Evolutionary conservation across 1,140 invertebrate species (phyloP).

Genomic region (Tachypleus tridentatus): DNA sequence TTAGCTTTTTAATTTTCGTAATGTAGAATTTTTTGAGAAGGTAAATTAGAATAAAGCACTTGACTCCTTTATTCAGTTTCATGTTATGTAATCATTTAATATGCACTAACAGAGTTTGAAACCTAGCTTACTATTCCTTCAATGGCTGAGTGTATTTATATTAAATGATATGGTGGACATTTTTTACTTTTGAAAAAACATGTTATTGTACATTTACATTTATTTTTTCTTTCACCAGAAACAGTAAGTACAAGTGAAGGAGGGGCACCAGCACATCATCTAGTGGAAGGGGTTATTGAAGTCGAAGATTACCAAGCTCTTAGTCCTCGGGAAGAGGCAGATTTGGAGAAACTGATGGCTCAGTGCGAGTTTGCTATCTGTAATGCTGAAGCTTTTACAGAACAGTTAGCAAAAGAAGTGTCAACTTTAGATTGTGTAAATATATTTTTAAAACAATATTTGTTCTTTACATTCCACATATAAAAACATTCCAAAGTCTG

Average conservation of each 20-base stretch:
- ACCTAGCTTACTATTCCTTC: no score
- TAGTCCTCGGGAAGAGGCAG: constrained; percentile 65
- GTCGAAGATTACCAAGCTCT: constrained; percentile 67
- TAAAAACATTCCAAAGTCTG: no score
- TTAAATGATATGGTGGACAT: background rate
- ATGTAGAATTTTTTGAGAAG: no score
- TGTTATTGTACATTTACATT: background rate
- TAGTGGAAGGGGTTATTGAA: constrained; percentile 23
- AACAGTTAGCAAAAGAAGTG: constrained; percentile 63
- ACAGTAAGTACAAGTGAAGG: background rate
- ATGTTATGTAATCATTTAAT: no score
- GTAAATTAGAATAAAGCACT: no score
- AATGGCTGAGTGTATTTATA: no score
- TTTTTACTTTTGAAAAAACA: constrained; percentile 9
- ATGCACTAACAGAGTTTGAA: no score
- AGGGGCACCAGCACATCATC: background rate
- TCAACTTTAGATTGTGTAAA: constrained; percentile 67
- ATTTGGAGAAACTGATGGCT: constrained; percentile 56
- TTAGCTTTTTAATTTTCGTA: no score
- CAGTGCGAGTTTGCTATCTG: constrained; percentile 66
- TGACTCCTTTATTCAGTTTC: no score
- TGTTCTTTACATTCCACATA: no score
- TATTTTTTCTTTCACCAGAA: background rate
- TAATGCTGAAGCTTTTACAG: constrained; percentile 75
- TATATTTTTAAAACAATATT: constrained; percentile 14